Base-by-base conservation (phyloP, 1,140 invertebrate species). In the Melipona quadrifasciata region DNA sequence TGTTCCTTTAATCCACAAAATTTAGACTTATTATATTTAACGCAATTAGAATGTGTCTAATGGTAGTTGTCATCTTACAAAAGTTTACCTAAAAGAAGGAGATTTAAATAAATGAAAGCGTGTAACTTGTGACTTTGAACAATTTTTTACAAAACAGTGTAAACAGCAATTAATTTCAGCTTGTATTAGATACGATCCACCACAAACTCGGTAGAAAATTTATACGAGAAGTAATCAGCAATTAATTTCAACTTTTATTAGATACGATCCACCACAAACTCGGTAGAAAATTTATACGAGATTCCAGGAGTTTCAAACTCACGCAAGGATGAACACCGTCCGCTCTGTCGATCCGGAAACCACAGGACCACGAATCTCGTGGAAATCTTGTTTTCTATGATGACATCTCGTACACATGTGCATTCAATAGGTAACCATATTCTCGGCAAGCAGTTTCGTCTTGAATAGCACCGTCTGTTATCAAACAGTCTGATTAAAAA, bases 261-360 rank as follows among this genome's bases (percentile, higher is more conserved):
- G 47, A 47, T 65, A 55, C 27, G 34, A 67, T 73, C 58, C n/a
- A 19, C 39, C 39, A 31, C 58, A 71, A 57, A 73, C 58, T 70
- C 39, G 34, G 71, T 81, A 80, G 76, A 88, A 89, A 85, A 88
- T 89, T 89, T 89, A 85, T 86, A 89, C 87, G 80, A 89, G 87
- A 89, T 86, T 83, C 84, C 64, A 86, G 39, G 87, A 80, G 87
- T 80, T 89, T 86, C 19, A 68, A 83, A 68, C 79, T 81, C 79
- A 81, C 84, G 84, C 70, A 53, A 70, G 70, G 64, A 82, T 80
- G 72, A 82, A 53, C 84, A 81, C 27, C 64, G 55, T 82, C 12
- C 87, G 85, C 76, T 86, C 83, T 79, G 80, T 72, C 84, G 85
- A 87, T 80, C 84, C 84, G 82, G 68, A 89, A 61, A 80, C 64